Percentiles rank a stretch among this genome's conserved stretches.
Conservation (phyloP, 2,113 vertebrate genomes). For the Toxotes chatareus region DNA sequence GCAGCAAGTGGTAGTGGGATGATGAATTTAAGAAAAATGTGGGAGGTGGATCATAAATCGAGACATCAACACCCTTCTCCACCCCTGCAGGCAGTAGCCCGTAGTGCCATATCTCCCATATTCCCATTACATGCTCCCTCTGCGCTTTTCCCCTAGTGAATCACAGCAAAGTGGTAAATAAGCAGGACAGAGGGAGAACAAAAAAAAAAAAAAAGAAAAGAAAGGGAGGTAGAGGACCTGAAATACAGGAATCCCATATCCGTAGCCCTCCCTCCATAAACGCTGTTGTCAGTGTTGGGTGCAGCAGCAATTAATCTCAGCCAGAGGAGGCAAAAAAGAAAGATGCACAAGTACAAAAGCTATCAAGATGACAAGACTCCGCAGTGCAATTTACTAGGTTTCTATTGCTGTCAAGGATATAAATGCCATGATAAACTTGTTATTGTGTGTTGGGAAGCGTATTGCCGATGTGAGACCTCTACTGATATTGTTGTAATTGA, state of each 20-base stretch:
- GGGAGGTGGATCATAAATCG: slow-evolving; percentile 56
- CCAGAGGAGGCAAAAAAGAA: slow-evolving; percentile 66
- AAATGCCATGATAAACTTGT: slow-evolving; percentile 72
- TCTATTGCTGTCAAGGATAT: slow-evolving; percentile 72
- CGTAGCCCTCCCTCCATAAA: slow-evolving; percentile 76
- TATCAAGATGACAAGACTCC: slow-evolving; percentile 80
- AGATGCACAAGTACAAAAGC: slow-evolving; percentile 76
- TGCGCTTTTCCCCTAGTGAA: slow-evolving; percentile 39
- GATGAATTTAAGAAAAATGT: slow-evolving; percentile 59
- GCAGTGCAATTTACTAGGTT: slow-evolving; percentile 72
- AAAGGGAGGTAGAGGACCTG: slow-evolving; percentile 46
- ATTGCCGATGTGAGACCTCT: slow-evolving; percentile 51
- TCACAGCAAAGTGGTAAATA: slow-evolving; percentile 64
- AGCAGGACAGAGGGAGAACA: slow-evolving; percentile 42
- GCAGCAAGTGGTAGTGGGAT: slow-evolving; percentile 47
- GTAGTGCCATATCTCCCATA: slow-evolving; percentile 51
- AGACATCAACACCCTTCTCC: slow-evolving; percentile 58
- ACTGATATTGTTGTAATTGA: slow-evolving; percentile 68
- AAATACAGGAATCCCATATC: slow-evolving; percentile 72
- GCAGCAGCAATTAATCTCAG: slow-evolving; percentile 81
- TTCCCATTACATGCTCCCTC: slow-evolving; percentile 53
- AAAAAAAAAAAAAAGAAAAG: not conserved
- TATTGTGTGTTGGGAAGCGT: slow-evolving; percentile 64
- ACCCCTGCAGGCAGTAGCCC: slow-evolving; percentile 38
- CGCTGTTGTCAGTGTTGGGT: slow-evolving; percentile 75